Base-by-base conservation (phyloP, 2,113 vertebrate species). In the Australoheros scitulus region DNA sequence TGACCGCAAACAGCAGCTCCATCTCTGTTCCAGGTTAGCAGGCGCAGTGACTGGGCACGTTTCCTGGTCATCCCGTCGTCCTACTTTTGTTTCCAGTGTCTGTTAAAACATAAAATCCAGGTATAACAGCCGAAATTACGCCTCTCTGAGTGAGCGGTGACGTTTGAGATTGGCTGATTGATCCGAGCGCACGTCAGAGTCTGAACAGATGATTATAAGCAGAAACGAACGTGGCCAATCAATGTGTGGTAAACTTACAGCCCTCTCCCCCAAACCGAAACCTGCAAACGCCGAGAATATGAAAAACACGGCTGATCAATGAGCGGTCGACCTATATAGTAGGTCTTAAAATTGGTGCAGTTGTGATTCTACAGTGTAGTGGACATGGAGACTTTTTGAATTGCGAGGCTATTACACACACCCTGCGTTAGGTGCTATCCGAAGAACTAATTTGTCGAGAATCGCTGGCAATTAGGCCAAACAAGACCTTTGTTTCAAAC, bases 101-200 rank as follows among this genome's bases (percentile, higher is more conserved):
- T 61, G 56, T 59, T 32, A 47, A 70, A 93, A 92, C 86, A 91
- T 9, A 41, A 41, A 38, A 38, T 38, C 36, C 36, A 38, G 7
- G 9, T 38, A 38, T 10, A 38, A 38, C 36, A 38, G 36, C 43
- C 24, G 2, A 13, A 32, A 29, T 32, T 47, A 9, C 11, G 13
- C 26, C 32, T 10, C 68, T 52, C 6, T n/a, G 52, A 55, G 18
- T 20, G 26, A 34, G 47, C 47, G 85, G 85, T 7, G 36, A 55
- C 6, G 76, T 20, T 61, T 63, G 26, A 47, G 24, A 83, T 14
- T 55, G 61, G 76, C 43, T 3, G 58, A 89, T 87, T 77, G 76
- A 88, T 88, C 64, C 10, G 63, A 77, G 14, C 10, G 22, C 34
- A 11, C 10, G 32, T 76, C 61, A 14, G 24, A 74, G 24, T 41